phyloP scores from a whole-genome alignment of 1,140 invertebrate genomes.

The Vanessa tameamea region DNA sequence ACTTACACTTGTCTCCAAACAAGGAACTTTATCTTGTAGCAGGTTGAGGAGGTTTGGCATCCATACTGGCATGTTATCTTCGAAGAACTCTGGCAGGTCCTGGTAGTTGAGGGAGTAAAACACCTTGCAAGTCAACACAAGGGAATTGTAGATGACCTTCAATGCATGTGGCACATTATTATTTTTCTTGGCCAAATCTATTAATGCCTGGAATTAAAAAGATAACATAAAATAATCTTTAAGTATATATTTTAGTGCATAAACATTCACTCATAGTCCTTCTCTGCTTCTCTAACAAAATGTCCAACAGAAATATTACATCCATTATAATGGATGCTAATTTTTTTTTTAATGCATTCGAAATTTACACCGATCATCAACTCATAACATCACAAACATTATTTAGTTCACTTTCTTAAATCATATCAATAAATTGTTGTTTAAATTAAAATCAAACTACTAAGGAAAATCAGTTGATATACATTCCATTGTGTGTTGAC shows the following conservation, averaged over 20 bases:
- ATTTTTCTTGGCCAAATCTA: conserved; percentile 90
- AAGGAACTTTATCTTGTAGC: conserved; percentile 88
- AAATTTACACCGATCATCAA: no score
- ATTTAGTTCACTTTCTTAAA: no score
- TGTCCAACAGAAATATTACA: no score
- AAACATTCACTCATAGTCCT: not conserved
- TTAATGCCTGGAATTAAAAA: conserved; percentile 85
- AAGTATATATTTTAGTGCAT: not conserved
- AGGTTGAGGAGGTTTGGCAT: conserved; percentile 94
- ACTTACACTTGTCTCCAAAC: conserved; percentile 85
- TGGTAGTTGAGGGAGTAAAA: conserved; percentile 98
- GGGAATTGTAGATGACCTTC: conserved; percentile 93
- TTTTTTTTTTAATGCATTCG: no score
- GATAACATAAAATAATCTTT: not conserved
- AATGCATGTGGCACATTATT: conserved; percentile 89
- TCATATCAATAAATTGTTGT: no score
- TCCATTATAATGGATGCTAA: no score
- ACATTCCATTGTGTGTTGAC: no score
- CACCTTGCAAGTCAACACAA: conserved; percentile 95
- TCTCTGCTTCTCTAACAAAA: not conserved
- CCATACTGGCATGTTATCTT: conserved; percentile 97
- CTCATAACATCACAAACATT: no score
- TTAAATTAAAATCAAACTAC: no score
- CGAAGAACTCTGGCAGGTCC: conserved; percentile 99
- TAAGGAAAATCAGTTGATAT: no score